phyloP scores from a whole-genome alignment of 2,888 invertebrate species.

The Drosophila siamana region DNA sequence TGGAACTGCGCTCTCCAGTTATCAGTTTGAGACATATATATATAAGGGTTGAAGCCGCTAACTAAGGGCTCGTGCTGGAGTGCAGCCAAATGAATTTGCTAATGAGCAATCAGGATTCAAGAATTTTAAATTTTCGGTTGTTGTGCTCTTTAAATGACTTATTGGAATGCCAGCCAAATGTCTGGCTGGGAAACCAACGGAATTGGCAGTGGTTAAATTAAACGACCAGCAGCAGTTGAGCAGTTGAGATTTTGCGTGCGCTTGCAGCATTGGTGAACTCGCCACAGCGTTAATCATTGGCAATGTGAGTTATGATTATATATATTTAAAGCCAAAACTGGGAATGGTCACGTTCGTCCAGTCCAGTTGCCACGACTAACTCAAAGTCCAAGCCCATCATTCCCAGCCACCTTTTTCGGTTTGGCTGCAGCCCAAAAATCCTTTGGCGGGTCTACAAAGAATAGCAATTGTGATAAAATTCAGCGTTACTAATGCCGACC shows the following conservation, averaged over 20 bases:
- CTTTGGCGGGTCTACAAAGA: conserved; percentile 61
- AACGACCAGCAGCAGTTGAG: conserved; percentile 25
- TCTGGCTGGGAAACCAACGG: conserved; percentile 12
- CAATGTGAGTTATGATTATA: conserved; percentile 73
- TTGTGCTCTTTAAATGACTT: conserved; percentile 37
- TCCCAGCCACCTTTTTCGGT: conserved; percentile 32
- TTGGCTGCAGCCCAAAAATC: conserved; percentile 60
- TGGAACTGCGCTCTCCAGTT: conserved; percentile 30
- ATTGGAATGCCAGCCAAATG: conserved; percentile 30
- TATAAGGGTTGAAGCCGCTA: neutral
- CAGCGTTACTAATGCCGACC: conserved; percentile 80
- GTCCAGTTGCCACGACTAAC: conserved; percentile 58
- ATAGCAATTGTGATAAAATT: conserved; percentile 81
- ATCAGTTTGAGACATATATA: conserved; percentile 33
- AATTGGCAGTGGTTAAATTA: conserved; percentile 21
- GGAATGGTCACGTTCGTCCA: conserved; percentile 35
- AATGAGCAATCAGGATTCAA: conserved; percentile 76
- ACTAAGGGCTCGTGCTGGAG: conserved; percentile 51
- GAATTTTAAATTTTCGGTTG: conserved; percentile 53
- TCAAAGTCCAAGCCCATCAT: neutral
- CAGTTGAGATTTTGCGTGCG: conserved; percentile 1
- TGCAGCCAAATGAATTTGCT: conserved; percentile 77
- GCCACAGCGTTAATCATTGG: conserved; percentile 71
- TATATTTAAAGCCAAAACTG: conserved; percentile 16
- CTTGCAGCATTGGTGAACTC: neutral